These are phyloP conservation scores for Odontocerum albicorne DNA, from an alignment of 2,888 invertebrate species.

Conservation along the genomic window DNA sequence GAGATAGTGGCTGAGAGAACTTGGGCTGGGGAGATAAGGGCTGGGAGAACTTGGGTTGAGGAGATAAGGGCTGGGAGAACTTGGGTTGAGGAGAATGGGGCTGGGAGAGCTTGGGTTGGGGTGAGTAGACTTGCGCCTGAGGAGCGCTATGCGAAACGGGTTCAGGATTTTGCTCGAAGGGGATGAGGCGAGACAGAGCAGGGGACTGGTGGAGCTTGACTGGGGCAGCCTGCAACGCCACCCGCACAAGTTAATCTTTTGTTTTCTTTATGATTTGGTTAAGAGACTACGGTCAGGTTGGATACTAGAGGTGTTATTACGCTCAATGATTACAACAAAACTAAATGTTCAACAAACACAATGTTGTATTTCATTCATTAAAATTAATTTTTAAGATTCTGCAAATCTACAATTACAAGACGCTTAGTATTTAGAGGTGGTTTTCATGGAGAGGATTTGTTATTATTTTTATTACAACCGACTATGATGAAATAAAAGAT, in stretches of 20 bases:
- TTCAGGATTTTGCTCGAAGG: constrained; percentile 42
- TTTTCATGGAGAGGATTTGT: no score
- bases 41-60: constrained; percentile 12
- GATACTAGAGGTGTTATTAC: no score
- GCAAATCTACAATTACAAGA: neutral
- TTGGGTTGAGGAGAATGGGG: constrained; percentile 22
- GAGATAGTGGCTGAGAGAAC: constrained; percentile 32
- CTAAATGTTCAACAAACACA: no score
- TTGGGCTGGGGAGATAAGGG: constrained; percentile 42
- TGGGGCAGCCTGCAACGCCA: constrained; percentile 36
- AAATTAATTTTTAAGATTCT: neutral
- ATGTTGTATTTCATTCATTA: neutral
- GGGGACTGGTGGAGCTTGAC: constrained; percentile 34
- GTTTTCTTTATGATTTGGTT: no score
- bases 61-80: constrained; percentile 7
- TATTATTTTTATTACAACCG: no score
- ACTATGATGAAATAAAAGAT: no score
- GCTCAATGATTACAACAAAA: no score
- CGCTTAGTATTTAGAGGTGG: no score
- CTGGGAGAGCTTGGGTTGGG: constrained; percentile 41
- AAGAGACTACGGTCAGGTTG: no score
- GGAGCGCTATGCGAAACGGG: constrained; percentile 41
- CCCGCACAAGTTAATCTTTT: constrained; percentile 22
- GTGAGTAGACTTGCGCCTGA: constrained; percentile 44
- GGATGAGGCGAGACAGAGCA: constrained; percentile 32